These are phyloP conservation scores for Conus canariensis DNA, from an alignment of 2,888 invertebrate species.

Conservation along the genomic window DNA sequence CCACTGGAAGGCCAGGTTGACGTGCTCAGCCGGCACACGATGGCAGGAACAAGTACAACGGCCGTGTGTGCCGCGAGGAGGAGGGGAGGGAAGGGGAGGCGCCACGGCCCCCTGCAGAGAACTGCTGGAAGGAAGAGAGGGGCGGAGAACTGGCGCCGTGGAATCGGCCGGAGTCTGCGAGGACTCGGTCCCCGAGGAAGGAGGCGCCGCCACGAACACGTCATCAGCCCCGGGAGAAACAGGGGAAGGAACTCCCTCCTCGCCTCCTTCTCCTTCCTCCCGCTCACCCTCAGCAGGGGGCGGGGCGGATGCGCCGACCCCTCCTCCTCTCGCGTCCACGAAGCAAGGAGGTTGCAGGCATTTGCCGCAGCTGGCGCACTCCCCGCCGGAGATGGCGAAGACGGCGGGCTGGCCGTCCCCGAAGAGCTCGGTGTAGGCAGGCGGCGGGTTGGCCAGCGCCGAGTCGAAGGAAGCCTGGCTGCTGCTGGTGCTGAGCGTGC, in stretches of 20 bases:
- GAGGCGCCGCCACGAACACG: not conserved
- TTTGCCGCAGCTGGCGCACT: not conserved
- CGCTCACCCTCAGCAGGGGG: not conserved
- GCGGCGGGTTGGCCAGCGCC: conserved; percentile 47
- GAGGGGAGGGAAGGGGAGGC: not conserved
- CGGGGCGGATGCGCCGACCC: not conserved
- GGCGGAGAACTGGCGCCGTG: not conserved
- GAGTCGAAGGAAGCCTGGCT: conserved; percentile 38
- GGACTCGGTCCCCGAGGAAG: not conserved
- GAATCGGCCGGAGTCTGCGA: not conserved
- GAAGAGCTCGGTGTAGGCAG: conserved; percentile 48
- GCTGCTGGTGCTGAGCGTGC: conserved; percentile 27
- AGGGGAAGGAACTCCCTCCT: not conserved
- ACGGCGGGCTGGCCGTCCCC: conserved; percentile 28
- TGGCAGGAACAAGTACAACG: conserved; percentile 35
- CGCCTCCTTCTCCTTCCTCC: too few species aligned
- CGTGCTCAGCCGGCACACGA: not conserved
- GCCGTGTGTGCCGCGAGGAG: not conserved
- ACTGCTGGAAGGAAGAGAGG: not conserved
- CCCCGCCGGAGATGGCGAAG: conserved; percentile 42
- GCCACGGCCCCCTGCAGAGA: not conserved
- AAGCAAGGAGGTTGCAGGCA: conserved; percentile 19
- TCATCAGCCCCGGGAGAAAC: not conserved
- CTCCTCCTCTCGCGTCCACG: too few species aligned
- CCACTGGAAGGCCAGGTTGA: conserved; percentile 28